Base-by-base conservation (phyloP, 2,113 vertebrate genomes). In the Ailuropoda melanoleuca region DNA sequence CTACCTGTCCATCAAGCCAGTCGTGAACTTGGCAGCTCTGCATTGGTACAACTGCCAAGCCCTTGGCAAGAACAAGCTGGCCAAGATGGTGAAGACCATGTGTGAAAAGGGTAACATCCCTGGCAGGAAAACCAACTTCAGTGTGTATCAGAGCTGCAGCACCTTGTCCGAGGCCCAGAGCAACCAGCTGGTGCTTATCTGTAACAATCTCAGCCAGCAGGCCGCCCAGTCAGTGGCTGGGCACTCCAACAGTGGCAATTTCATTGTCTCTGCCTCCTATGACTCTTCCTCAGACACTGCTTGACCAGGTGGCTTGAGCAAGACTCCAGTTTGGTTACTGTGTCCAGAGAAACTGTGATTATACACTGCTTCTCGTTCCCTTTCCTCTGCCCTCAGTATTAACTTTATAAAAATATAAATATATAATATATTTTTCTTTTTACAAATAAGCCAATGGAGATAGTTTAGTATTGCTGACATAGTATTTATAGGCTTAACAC, bases 61-160 rank as follows among this genome's bases (percentile, higher is more conserved):
- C 56, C 99, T 99, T 10, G 99, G 99, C 90, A 99, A 99, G 98
- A 99, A 99, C 97, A 99, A 99, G 97, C 98, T 99, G 89, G 99
- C 99, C 96, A 99, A 99, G 98, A 99, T 99, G 99, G 99, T 99
- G 95, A 99, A 99, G 98, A 99, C 99, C 0, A 99, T 99, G 99
- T 99, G 99, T 0, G 99, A 99, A 98, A 99, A 99, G 96, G 99
- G 99, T 96, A 99, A 99, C 98, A 99, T 99, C 92, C 99, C 99
- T 0, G 99, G 99, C 66, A 97, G 99, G 92, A 99, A 99, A 88
- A 99, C 99, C 93, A 99, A 99, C 98, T 99, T 99, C 98, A 99
- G 99, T 0, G 99, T 99, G n/a, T 99, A 99, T 82, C 99, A 99
- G 98, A 99, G 99, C 93, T 99, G 99, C 86, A 99, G 99, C 97